Base-by-base conservation (phyloP, 1,140 invertebrate genomes). In the Lepidostoma basale region DNA sequence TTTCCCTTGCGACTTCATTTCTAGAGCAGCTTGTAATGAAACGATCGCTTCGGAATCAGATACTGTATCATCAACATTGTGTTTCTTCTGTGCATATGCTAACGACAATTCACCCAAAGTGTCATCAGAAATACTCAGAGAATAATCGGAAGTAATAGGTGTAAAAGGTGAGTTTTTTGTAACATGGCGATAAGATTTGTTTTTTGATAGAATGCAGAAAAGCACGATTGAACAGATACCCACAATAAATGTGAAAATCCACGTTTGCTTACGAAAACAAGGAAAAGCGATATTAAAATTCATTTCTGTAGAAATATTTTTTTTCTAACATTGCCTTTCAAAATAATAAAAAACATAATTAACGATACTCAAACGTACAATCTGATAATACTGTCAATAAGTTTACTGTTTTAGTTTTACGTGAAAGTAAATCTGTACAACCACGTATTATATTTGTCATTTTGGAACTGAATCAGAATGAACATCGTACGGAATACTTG, bases 1-100 rank as follows among this genome's bases (percentile, higher is more conserved):
- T 78, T 96, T 97, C 0, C 93, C 93, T 10, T 85, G 80, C 52
- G 87, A 83, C 76, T 92, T 90, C 88, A 96, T 91, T 70, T 94
- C 92, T 62, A 94, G 74, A 0, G 95, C 95, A 28, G 94, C 86
- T 69, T 93, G 88, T 58, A 97, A 77, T 0, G 93, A 90, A 58
- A 90, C 88, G 16, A 95, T 80, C 0, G 95, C 94, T 85, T 98
- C 96, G 9, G 81, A 63, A 54, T 68, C 69, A 1, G 59, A 60
- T 4, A 69, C 45, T 25, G 26, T 25, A 3, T 47, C 26, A 44
- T 67, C 58, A 10, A 54, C 23, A 23, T 58, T 47, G 4, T 49
- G 1, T 25, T 22, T 70, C 54, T 33, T 69, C 49, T 47, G 28
- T 25, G 30, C 14, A 40, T 60, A 70, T 20, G 68, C 26, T 8